phyloP scores from a whole-genome alignment of 2,888 invertebrate species.

The Limulus polyphemus region DNA sequence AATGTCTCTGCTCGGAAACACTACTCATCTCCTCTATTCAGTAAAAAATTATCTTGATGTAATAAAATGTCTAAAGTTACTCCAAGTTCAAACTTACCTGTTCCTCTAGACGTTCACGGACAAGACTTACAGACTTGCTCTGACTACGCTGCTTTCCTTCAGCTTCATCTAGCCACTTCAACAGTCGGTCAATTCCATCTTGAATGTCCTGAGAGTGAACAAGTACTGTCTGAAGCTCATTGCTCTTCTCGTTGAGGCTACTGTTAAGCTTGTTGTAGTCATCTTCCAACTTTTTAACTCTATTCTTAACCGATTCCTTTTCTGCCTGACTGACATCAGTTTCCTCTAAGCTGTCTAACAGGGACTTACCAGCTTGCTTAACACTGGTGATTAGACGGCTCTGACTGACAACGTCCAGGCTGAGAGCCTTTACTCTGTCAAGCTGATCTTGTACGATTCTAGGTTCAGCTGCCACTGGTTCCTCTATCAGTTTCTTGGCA shows the following conservation, averaged over 20 bases:
- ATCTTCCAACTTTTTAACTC: constrained; percentile 61
- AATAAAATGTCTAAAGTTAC: too few relatives aligned
- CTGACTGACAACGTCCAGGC: constrained; percentile 74
- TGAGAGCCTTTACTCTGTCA: constrained; percentile 63
- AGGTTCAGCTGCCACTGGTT: constrained; percentile 74
- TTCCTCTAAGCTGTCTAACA: constrained; percentile 50
- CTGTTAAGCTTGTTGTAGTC: constrained; percentile 63
- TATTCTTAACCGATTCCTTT: constrained; percentile 62
- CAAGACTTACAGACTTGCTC: constrained; percentile 69
- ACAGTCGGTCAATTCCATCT: constrained; percentile 77
- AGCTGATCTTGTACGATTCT: constrained; percentile 76
- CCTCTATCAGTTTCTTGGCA: constrained; percentile 59
- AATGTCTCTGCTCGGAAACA: too few relatives aligned
- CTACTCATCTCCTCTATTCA: too few relatives aligned
- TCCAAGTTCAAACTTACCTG: constrained; percentile 41
- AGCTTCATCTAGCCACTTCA: constrained; percentile 71
- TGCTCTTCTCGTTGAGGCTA: constrained; percentile 63
- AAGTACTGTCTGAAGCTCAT: constrained; percentile 72
- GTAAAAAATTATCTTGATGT: too few relatives aligned
- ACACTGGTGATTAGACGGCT: constrained; percentile 72
- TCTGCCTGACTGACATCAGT: constrained; percentile 64
- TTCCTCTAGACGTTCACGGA: constrained; percentile 69
- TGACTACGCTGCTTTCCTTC: constrained; percentile 63
- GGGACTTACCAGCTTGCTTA: constrained; percentile 45
- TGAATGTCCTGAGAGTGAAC: constrained; percentile 92